A percentile compares a stretch with the other conserved stretches of the same genome.
Conservation (phyloP, 2,797 vertebrate species). For the Zalophus californianus region DNA sequence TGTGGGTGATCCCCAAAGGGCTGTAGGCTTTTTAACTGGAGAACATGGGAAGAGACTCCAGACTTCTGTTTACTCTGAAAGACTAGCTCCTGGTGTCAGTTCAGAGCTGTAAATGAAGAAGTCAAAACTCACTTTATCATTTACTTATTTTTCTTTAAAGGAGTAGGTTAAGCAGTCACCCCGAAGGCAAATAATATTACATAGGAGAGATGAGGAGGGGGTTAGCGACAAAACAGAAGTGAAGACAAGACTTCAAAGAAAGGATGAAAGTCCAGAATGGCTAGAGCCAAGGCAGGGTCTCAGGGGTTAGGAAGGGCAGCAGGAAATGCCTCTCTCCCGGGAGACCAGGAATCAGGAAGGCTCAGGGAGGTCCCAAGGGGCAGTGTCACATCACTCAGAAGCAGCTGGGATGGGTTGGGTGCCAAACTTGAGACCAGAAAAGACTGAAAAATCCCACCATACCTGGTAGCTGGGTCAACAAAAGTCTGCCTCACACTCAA, state of each 20-base stretch:
- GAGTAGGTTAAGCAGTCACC: not conserved
- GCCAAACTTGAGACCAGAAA: not conserved
- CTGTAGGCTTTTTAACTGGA: not conserved
- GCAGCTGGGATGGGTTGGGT: not conserved
- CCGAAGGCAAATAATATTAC: not conserved
- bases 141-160: constrained; percentile 34
- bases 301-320: not conserved
- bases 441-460: not conserved
- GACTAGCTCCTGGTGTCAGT: not conserved
- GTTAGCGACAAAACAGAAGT: not conserved
- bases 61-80: constrained; percentile 24
- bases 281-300: not conserved
- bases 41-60: not conserved
- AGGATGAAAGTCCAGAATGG: not conserved
- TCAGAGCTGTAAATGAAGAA: not conserved
- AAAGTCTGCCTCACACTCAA: not conserved
- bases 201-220: not conserved
- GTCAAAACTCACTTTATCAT: not conserved
- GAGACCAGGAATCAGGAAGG: not conserved
- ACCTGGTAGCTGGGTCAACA: not conserved
- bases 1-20: not conserved
- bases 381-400: not conserved
- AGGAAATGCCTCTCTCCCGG: not conserved
- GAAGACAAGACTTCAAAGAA: not conserved
- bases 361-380: not conserved